Evolutionary conservation across 1,140 invertebrate genomes (phyloP).

Genomic region (Capitella teleta): DNA sequence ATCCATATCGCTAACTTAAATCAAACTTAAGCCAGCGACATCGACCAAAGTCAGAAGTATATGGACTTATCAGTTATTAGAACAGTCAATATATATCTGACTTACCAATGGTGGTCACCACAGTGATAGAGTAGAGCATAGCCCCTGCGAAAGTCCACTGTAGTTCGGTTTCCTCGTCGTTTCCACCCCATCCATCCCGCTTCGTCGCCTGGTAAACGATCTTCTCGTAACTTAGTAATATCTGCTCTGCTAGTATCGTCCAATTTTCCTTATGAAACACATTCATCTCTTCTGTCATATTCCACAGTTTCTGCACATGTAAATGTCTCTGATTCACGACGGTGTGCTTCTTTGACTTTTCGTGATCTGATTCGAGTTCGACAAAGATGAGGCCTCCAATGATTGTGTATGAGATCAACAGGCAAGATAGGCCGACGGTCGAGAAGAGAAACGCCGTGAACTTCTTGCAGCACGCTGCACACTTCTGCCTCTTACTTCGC

Average conservation of each 20-base stretch:
- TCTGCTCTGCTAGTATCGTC: constrained; percentile 4
- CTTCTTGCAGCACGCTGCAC: constrained; percentile 48
- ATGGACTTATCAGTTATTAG: no score
- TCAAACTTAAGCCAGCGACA: no score
- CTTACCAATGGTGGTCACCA: constrained; percentile 68
- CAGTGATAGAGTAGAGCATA: constrained; percentile 64
- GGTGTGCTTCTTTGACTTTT: constrained; percentile 19
- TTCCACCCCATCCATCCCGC: constrained; percentile 45
- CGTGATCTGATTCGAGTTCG: constrained; percentile 63
- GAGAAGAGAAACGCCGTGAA: constrained; percentile 85
- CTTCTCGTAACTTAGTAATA: constrained; percentile 9
- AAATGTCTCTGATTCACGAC: background rate
- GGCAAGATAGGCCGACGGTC: constrained; percentile 77
- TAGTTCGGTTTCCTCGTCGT: constrained; percentile 38
- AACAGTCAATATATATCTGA: no score
- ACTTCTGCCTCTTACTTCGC: constrained; percentile 6
- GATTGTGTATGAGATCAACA: constrained; percentile 80
- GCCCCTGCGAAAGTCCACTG: constrained; percentile 66
- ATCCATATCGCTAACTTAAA: no score
- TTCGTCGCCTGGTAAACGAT: constrained; percentile 7
- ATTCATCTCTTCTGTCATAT: constrained; percentile 10
- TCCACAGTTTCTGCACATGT: constrained; percentile 12
- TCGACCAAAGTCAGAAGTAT: no score
- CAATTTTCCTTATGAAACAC: constrained; percentile 10
- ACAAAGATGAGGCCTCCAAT: constrained; percentile 84